Base-by-base conservation (phyloP, 2,888 invertebrate species). In the Euphydryas editha region DNA sequence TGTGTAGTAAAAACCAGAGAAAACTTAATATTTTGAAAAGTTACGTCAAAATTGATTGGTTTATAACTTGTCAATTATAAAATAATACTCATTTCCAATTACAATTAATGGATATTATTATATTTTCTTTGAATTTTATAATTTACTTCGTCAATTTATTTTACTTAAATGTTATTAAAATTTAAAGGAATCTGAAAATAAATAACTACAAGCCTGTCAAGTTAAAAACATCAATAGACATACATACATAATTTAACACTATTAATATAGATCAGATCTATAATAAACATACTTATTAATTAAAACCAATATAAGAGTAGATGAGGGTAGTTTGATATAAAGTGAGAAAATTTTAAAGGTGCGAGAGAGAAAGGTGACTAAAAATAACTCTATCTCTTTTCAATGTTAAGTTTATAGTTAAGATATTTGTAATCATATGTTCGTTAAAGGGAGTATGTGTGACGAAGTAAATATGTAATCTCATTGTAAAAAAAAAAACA, bases 181-280 rank as follows among this genome's bases (percentile, higher is more conserved):
- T 30, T 30, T 7, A 30, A 3, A 30, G 6, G 8, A 30, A 4
- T 30, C 5, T 30, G 8, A 30, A 30, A 24, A 30, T 1, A 30
- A 30, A 30, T 30, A 30, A 30, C 30, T 30, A 49, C 1, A 67
- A 59, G 51, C 64, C 59, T 63, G 67, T 60, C 64, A 42, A 44
- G 57, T 64, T 67, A 67, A 67, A 60, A 63, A 18, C 13, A 44
- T 36, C 54, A 20, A 63, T 36, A 60, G 17, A 58, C 21, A 66
- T 11, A 56, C 55, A 59, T 62, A 49, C 18, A 62, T 59, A 59
- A n/a, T 24, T 24, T 15, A 47, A 46, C 13, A 42, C 30, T 30
- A 30, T 30, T 30, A 30, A 30, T 59, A 56, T 51, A 54, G 36
- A 20, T 65, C 68, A 68, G 68, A 68, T 68, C 68, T 65, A 58